Evolutionary conservation across 2,113 vertebrate genomes (phyloP), one percentile per base, ranked within the genome.

Genomic region (Pygathrix nemaeus): DNA sequence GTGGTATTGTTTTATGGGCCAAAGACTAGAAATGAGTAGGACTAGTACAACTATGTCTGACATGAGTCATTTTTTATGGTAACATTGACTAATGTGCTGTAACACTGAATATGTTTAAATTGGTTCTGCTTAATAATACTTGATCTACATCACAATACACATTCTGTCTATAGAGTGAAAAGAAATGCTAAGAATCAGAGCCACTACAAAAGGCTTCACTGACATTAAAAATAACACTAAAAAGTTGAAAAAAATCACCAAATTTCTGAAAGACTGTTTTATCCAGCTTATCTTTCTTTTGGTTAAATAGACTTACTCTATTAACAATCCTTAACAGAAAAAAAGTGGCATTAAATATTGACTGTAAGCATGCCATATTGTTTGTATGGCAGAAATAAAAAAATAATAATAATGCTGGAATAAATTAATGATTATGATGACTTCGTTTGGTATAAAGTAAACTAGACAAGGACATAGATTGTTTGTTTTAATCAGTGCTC

Each of bases 91-190:
- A 64, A 78, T 86, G 17, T 78, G 8, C 45, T 90, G 0, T 92
- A 92, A 50, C 18, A 59, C 13, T 38, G 11, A 90, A 92, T 78
- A 50, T 9, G 12, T 38, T 66, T 78, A 76, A 72, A 72, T 66
- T 16, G 35, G 14, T 73, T 97, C 43, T 78, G 20, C 21, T 38
- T 73, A 87, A 66, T 90, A 95, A 81, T 86, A 94, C 11, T 88
- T 92, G 11, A 92, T 92, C 8, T 83, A 91, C 20, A 93, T 84
- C 20, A 95, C 55, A 88, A 84, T 88, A 23, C 5, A 82, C 17
- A 72, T 73, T 79, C 38, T 83, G 61, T 30, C 11, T 75, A 14
- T 30, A 78, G 70, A 92, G 40, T 7, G 85, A 38, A 94, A 94
- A 20, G 32, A 68, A 68, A 68, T 68, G 6, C 6, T 76, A 66